Evolutionary conservation across 2,797 vertebrate genomes (phyloP).

Genomic region (Macrochelys suwanniensis): DNA sequence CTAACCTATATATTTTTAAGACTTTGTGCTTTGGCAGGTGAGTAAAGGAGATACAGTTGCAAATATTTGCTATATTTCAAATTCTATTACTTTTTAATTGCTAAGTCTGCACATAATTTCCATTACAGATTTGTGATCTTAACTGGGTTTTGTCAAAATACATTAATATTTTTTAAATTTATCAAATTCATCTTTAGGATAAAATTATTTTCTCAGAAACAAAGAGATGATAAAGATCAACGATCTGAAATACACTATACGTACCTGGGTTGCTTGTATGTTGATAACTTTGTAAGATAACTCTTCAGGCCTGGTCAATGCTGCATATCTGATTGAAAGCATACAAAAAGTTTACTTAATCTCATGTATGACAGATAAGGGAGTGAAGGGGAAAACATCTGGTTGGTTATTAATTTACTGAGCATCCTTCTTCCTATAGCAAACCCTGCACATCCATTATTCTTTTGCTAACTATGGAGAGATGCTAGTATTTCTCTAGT

Average conservation of each 20-base stretch:
- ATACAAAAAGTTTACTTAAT: slow-evolving; percentile 1
- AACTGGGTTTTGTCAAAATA: background rate
- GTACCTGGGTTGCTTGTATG: slow-evolving; percentile 95
- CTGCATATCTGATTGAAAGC: slow-evolving; percentile 87
- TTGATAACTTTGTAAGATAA: slow-evolving; percentile 92
- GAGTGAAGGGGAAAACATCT: background rate
- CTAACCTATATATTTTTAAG: rapidly evolving
- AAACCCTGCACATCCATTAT: background rate
- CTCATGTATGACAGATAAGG: background rate
- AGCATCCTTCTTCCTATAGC: background rate
- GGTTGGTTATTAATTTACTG: background rate
- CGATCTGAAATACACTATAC: background rate
- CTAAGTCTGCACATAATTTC: background rate
- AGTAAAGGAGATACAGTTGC: background rate
- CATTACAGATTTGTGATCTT: rapidly evolving
- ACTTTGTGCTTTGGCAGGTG: rapidly evolving
- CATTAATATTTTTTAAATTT: background rate
- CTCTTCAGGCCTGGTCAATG: slow-evolving; percentile 90
- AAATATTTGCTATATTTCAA: background rate
- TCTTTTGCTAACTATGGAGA: background rate
- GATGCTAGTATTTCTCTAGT: background rate
- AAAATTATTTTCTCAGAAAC: rapidly evolving
- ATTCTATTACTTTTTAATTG: background rate
- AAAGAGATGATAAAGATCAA: background rate
- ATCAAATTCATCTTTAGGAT: rapidly evolving